Base-by-base conservation (phyloP, 2,113 vertebrate species). In the Alouatta palliata region DNA sequence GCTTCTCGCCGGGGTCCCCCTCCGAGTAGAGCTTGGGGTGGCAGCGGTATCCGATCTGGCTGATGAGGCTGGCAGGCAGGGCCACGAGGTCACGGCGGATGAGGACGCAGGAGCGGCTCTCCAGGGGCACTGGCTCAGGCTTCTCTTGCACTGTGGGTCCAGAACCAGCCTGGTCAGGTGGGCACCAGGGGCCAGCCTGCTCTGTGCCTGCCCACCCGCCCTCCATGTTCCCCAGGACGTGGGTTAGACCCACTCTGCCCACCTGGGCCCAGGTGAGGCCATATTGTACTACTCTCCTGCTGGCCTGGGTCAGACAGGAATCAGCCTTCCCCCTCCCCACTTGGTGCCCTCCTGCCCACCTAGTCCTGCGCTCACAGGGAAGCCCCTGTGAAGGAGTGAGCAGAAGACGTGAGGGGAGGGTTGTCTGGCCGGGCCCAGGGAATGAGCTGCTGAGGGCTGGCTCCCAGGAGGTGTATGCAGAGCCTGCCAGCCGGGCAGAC, bases 11-110 rank as follows among this genome's bases (percentile, higher is more conserved):
- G 0, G 99, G 99, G 97, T 99, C 99, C 8, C 99, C 99, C 98
- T 99, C 99, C 0, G 99, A 99, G 98, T 99, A 99, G 96, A 99
- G 99, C 70, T 99, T 99, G 0, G 99, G 99, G 98, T 99, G 99
- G 98, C 99, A 99, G n/a, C 99, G 99, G 98, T 99, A 99, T 0
- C 99, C 99, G 0, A 99, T 99, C 97, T 99, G 99, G 97, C 99
- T 99, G 99, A 99, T 99, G 76, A 99, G 99, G 95, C 99, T 99
- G 95, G 99, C 99, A 0, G 99, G 99, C 77, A 99, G 99, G 0
- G 99, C 99, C 47, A 99, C 99, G 54, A 99, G 98, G 91, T 99
- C 99, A 1, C 99, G 98, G 11, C 99, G 99, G 96, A 99, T 99
- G 97, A 99, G 99, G 47, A 99, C 99, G 0, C 99, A 99, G 58